A percentile compares a stretch with the other conserved stretches of the same genome.
Evolutionary conservation across 2,888 invertebrate species (phyloP).

Genomic region (Melinaea marsaeus): DNA sequence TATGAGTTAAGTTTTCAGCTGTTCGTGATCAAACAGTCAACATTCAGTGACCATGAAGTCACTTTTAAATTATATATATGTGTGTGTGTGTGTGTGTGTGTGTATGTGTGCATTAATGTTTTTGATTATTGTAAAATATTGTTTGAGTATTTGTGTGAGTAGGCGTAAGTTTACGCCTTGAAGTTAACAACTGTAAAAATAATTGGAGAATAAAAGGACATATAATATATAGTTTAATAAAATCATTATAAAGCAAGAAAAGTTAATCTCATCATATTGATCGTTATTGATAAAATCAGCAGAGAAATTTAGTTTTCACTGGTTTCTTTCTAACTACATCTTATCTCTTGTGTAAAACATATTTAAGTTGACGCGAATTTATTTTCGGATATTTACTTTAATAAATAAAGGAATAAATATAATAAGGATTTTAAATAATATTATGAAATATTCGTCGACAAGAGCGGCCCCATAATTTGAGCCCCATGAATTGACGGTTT

Average conservation of each 20-base stretch:
- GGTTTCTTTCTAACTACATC: conserved; percentile 25
- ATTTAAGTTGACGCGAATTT: conserved; percentile 16
- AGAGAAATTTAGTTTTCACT: conserved; percentile 33
- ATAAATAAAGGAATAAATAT: too few relatives aligned
- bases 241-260: too few relatives aligned
- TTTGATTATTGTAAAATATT: background rate
- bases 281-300: conserved; percentile 25
- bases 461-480: too few relatives aligned
- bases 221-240: too few relatives aligned
- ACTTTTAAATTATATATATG: background rate
- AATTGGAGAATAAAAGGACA: too few relatives aligned
- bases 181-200: background rate
- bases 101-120: background rate
- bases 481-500: too few relatives aligned
- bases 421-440: too few relatives aligned
- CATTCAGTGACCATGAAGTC: conserved; percentile 17
- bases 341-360: conserved; percentile 26
- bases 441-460: too few relatives aligned
- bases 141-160: background rate
- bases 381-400: conserved; percentile 9
- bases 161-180: background rate
- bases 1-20: conserved; percentile 17
- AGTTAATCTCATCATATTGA: background rate
- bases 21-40: conserved; percentile 22
- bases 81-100: background rate